phyloP scores from a whole-genome alignment of 2,113 vertebrate genomes.

The Anas platyrhynchos region DNA sequence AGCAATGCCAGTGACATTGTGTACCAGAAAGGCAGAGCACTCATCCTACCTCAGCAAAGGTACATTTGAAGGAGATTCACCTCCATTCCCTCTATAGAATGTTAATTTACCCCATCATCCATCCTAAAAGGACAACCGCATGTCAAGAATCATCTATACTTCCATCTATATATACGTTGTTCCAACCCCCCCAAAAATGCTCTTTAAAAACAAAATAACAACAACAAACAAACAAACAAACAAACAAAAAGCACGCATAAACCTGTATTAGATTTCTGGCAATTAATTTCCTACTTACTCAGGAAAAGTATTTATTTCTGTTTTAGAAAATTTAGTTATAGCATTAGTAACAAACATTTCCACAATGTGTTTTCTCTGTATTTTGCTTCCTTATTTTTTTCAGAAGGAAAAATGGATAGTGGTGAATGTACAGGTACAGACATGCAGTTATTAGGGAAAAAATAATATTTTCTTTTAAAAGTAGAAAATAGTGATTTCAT shows the following conservation, averaged over 20 bases:
- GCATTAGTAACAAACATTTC: background rate
- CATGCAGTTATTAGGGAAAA: background rate
- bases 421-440: background rate
- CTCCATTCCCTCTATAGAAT: background rate
- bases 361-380: background rate
- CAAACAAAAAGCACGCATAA: background rate
- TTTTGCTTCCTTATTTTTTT: background rate
- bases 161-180: background rate
- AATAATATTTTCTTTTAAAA: background rate
- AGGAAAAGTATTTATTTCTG: background rate
- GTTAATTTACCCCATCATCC: background rate
- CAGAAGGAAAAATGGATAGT: background rate
- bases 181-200: background rate
- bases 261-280: background rate
- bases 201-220: background rate
- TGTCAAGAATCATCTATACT: background rate
- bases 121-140: background rate
- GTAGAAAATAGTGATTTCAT: background rate
- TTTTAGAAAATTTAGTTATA: background rate
- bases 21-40: background rate
- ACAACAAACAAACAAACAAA: background rate
- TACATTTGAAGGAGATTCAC: background rate
- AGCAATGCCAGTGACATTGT: background rate
- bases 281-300: background rate
- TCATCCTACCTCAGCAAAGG: background rate